phyloP scores from a whole-genome alignment of 1,140 invertebrate genomes.

The Zaprionus nigranus region DNA sequence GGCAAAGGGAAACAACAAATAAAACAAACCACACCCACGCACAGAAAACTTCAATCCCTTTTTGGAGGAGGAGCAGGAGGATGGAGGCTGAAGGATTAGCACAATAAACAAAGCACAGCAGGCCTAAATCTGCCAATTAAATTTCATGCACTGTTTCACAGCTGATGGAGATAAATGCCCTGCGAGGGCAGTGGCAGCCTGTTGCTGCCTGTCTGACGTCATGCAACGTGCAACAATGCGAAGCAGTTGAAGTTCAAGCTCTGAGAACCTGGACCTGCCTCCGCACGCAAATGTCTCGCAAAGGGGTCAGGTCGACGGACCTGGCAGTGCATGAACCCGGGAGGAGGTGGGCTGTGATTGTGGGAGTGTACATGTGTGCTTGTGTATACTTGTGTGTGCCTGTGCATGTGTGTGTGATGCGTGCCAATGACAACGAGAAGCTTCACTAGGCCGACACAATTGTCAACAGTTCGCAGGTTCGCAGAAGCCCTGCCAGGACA shows the following conservation, averaged over 20 bases:
- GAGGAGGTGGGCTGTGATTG: neutral
- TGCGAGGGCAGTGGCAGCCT: slow-evolving; percentile 7
- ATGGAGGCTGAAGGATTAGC: slow-evolving; percentile 18
- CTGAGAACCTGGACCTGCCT: neutral
- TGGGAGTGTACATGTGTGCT: neutral
- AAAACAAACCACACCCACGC: slow-evolving; percentile 17
- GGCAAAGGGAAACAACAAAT: neutral
- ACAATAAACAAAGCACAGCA: slow-evolving; percentile 5
- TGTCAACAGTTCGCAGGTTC: slow-evolving; percentile 27
- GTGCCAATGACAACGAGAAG: slow-evolving; percentile 9
- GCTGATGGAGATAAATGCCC: slow-evolving; percentile 47
- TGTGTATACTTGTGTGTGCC: neutral
- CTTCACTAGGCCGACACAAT: slow-evolving; percentile 41
- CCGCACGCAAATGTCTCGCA: slow-evolving; percentile 19
- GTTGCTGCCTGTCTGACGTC: slow-evolving; percentile 48
- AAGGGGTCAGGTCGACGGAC: slow-evolving; percentile 10
- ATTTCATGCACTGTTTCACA: slow-evolving; percentile 65
- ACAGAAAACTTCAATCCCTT: neutral
- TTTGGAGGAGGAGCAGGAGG: neutral
- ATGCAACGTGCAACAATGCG: slow-evolving; percentile 12
- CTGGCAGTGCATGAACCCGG: slow-evolving; percentile 23
- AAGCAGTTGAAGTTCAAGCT: slow-evolving; percentile 32
- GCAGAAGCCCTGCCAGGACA: slow-evolving; percentile 34
- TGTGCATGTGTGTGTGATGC: neutral
- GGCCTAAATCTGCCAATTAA: slow-evolving; percentile 58